Percentiles rank a stretch among this genome's conserved stretches.
Conservation (phyloP, 2,113 vertebrate species). For the Rhynchomys soricoides region DNA sequence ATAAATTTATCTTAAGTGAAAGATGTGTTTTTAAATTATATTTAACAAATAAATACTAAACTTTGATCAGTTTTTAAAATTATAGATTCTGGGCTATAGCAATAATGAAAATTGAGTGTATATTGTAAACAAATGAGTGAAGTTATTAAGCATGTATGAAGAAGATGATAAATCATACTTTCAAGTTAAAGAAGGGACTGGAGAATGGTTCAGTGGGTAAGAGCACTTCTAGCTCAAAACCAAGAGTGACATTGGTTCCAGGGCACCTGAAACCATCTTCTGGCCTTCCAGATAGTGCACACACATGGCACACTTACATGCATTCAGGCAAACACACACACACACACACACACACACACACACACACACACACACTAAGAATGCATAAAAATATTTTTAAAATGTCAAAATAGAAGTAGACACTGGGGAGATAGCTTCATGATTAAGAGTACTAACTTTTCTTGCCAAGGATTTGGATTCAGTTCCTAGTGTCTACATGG, state of each 20-base stretch:
- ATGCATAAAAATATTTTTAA: background rate
- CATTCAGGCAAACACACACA: background rate
- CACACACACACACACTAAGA: no score
- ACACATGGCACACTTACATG: no score
- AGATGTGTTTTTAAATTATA: background rate
- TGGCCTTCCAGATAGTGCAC: background rate
- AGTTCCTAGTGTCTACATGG: background rate
- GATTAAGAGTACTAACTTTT: background rate
- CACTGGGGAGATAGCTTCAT: background rate
- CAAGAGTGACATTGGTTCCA: background rate
- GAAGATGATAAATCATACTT: background rate
- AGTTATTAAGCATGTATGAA: background rate
- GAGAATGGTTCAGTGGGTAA: background rate
- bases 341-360: no score
- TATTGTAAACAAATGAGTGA: slow-evolving; percentile 10
- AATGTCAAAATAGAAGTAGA: background rate
- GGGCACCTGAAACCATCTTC: background rate
- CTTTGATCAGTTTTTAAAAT: background rate
- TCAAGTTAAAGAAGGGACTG: background rate
- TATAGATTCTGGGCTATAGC: background rate
- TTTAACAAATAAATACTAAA: background rate
- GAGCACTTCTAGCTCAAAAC: background rate
- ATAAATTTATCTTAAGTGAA: slow-evolving; percentile 28
- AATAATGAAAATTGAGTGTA: background rate
- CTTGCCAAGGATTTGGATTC: background rate